phyloP scores from a whole-genome alignment of 2,797 vertebrate genomes.

The Chaetophractus vellerosus region DNA sequence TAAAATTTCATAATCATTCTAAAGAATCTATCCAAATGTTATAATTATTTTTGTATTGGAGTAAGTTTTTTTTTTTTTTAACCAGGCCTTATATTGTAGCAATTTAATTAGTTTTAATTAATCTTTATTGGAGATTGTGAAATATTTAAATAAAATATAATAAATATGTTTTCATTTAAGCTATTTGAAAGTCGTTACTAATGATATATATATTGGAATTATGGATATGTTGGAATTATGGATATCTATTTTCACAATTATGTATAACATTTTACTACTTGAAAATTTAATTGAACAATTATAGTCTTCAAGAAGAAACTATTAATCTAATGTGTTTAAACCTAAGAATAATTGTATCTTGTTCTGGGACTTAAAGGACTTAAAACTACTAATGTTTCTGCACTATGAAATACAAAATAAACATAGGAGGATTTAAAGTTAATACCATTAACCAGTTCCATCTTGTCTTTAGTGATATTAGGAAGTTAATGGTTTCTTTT shows the following conservation, averaged over 20 bases:
- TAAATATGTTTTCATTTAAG: constrained; percentile 38
- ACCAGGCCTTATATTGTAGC: background rate
- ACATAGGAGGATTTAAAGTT: constrained; percentile 26
- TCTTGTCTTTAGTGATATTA: constrained; percentile 32
- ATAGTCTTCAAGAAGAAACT: constrained; percentile 19
- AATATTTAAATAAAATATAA: constrained; percentile 16
- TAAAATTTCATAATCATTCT: constrained; percentile 17
- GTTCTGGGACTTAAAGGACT: background rate
- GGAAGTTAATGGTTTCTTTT: constrained; percentile 3
- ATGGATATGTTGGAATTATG: background rate
- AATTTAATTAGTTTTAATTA: background rate
- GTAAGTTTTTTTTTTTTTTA: background rate
- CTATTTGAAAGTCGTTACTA: constrained; percentile 4
- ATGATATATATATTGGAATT: constrained; percentile 28
- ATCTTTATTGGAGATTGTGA: background rate
- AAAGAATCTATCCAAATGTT: background rate
- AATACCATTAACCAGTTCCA: background rate
- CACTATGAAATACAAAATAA: constrained; percentile 45
- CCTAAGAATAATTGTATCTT: background rate
- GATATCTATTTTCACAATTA: constrained; percentile 9
- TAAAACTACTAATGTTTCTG: constrained; percentile 38
- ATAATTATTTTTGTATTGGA: constrained; percentile 34
- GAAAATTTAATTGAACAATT: constrained; percentile 23
- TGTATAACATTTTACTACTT: constrained; percentile 32
- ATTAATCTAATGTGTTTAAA: constrained; percentile 27